Evolutionary conservation across 2,113 vertebrate genomes (phyloP).

Genomic region (Elephas maximus): DNA sequence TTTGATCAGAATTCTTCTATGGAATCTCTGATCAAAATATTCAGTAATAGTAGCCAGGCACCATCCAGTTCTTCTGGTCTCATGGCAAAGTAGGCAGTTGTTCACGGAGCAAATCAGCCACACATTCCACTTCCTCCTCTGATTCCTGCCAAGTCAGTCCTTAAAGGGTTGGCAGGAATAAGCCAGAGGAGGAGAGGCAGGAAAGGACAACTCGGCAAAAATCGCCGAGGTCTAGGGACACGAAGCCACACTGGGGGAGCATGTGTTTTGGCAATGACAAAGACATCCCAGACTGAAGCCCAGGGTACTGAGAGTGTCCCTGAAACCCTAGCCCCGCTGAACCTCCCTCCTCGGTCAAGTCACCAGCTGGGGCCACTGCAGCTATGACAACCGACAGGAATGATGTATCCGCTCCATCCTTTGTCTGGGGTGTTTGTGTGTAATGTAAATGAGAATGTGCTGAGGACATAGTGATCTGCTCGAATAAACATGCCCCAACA

Average conservation of each 20-base stretch:
- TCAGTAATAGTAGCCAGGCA: too few species aligned
- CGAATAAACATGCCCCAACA: rapidly evolving
- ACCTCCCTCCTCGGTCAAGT: not conserved
- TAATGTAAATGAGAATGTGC: rapidly evolving
- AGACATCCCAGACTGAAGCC: rapidly evolving
- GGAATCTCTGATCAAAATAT: too few species aligned
- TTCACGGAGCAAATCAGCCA: too few species aligned
- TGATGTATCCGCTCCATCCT: not conserved
- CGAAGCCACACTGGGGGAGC: rapidly evolving
- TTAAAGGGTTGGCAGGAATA: not conserved
- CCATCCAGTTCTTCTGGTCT: too few species aligned
- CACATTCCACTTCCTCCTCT: too few species aligned
- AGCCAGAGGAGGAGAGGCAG: not conserved
- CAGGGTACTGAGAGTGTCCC: not conserved
- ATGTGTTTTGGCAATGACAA: rapidly evolving
- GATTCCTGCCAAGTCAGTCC: not conserved
- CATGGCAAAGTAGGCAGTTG: too few species aligned
- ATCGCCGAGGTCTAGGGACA: not conserved
- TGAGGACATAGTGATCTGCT: too few species aligned
- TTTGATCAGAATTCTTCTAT: too few species aligned
- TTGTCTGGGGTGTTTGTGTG: not conserved
- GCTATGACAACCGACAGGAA: not conserved
- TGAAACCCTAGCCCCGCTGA: not conserved
- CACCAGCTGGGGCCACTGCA: rapidly evolving
- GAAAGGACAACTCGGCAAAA: not conserved